These are phyloP conservation scores for Chamaetylas fuelleborni DNA, from an alignment of 2,113 vertebrate species.

Conservation along the genomic window DNA sequence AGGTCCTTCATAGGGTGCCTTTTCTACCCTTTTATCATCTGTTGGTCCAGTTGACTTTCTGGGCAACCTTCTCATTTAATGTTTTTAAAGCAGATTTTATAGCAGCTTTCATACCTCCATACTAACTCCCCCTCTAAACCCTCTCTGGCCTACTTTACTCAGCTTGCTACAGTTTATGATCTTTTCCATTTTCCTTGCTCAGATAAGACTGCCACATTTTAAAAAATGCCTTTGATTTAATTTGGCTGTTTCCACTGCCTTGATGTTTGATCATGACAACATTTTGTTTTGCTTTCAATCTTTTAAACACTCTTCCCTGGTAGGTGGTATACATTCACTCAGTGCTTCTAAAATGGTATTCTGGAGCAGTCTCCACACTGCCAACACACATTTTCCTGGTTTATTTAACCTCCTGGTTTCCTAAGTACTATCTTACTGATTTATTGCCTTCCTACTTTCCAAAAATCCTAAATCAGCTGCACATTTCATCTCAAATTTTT, in stretches of 20 bases:
- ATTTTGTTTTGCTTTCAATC: not conserved
- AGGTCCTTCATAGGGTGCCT: not conserved
- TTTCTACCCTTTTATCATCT: not conserved
- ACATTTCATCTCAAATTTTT: not conserved
- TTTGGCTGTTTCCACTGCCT: not conserved
- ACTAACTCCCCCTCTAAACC: not conserved
- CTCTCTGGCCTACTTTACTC: not conserved
- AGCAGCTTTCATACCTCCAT: not conserved
- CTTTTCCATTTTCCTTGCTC: not conserved
- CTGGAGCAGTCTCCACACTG: not conserved
- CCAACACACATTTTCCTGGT: not conserved
- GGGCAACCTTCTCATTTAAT: not conserved
- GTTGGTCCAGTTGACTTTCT: not conserved
- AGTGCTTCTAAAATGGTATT: not conserved
- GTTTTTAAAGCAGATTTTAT: not conserved
- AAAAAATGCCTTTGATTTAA: not conserved
- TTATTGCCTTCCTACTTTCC: not conserved
- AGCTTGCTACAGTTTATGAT: not conserved
- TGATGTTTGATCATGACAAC: not conserved
- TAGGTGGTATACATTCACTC: not conserved
- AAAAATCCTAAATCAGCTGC: not conserved
- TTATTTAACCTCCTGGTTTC: not conserved
- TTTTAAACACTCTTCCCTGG: not conserved
- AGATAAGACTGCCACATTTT: not conserved
- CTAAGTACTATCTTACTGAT: not conserved